Base-by-base conservation (phyloP, 2,888 invertebrate genomes). In the Congeria kusceri region DNA sequence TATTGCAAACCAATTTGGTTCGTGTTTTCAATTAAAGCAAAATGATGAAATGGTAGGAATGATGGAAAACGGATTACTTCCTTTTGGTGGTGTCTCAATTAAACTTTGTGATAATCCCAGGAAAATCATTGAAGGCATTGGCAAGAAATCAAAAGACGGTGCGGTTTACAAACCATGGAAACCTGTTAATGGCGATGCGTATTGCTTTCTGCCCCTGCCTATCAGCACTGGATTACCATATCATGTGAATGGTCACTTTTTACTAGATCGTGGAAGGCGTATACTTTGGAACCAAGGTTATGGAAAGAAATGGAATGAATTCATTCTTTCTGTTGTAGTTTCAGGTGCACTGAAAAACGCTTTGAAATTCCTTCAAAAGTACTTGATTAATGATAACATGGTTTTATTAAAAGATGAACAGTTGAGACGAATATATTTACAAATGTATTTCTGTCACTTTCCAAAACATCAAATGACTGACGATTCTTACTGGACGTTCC, bases 231-330 rank as follows among this genome's bases (percentile, higher is more conserved):
- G 85, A 5, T 83, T 93, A 7, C 90, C 92, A 9, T 86, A 92
- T 29, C 91, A 92, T 69, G 70, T 87, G 85, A 90, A 91, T 82
- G 91, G 88, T 0, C 88, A 91, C 63, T 91, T 91, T 85, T 85
- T 85, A 7, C 79, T 91, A 3, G 89, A 88, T 58, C 88, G 89
- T 65, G 88, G 89, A 71, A 80, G 90, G 65, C 47, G 91, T 89
- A 73, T 64, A 27, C 59, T 89, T 0, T 86, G 85, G 85, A 77
- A 67, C 20, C 76, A 58, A 20, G 74, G 58, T 3, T 61, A 64
- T 13, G 66, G 68, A 59, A 47, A 68, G 1, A 84, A 86, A n/a
- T 92, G 92, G 92, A 92, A 92, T 80, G 66, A 79, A 23, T 64
- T 74, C 15, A 32, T 92, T 15, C 28, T 91, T 11, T 73, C 91